phyloP scores from a whole-genome alignment of 2,113 vertebrate species.

The Chelonoidis abingdonii region DNA sequence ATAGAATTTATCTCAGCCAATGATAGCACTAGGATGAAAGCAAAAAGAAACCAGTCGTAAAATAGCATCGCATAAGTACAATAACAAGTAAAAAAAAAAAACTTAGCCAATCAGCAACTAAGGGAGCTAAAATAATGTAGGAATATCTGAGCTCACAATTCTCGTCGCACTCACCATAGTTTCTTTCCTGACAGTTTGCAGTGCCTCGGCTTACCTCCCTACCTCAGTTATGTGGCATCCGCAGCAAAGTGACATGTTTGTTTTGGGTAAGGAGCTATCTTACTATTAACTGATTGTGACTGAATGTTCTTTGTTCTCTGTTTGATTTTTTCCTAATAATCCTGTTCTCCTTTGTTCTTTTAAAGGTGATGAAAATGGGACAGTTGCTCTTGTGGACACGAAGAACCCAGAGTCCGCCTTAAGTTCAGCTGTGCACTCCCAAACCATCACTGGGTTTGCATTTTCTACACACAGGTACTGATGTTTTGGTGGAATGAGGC shows the following conservation, averaged over 20 bases:
- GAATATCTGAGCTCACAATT: not conserved
- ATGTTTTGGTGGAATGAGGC: rapidly evolving
- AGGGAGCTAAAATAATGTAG: not conserved
- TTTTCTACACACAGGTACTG: slow-evolving; percentile 92
- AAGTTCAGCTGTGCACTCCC: slow-evolving; percentile 80
- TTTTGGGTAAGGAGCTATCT: slow-evolving; percentile 84
- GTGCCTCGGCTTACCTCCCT: slow-evolving; percentile 82
- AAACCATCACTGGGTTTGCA: slow-evolving; percentile 84
- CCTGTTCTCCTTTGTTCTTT: not conserved
- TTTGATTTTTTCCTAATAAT: not conserved
- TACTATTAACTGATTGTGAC: not conserved
- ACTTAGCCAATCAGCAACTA: not conserved
- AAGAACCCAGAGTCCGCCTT: slow-evolving; percentile 79
- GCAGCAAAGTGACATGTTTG: slow-evolving; percentile 87
- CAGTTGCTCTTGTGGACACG: slow-evolving; percentile 86
- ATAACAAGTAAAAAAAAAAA: not conserved
- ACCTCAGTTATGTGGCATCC: slow-evolving; percentile 92
- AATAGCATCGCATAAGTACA: not conserved
- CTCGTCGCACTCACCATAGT: not conserved
- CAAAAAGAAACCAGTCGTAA: not conserved
- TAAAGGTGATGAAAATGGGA: slow-evolving; percentile 91
- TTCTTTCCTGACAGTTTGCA: slow-evolving; percentile 75
- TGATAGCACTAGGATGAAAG: not conserved
- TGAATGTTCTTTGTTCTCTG: not conserved
- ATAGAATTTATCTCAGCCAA: not conserved